Conservation (phyloP, 2,888 invertebrate species). For the Zootermopsis nevadensis region DNA sequence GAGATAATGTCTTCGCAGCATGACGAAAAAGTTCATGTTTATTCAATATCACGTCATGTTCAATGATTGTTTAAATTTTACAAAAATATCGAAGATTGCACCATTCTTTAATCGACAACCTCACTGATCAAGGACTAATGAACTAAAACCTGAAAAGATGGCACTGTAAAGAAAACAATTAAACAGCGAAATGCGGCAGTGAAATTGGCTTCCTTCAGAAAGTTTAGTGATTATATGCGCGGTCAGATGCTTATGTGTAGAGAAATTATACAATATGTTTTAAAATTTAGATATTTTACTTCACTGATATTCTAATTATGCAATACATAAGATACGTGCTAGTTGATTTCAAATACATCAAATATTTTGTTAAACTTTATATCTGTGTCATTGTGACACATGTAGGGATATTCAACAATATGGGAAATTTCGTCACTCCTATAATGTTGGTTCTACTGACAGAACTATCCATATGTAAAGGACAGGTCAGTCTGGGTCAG, state of each 20-base stretch:
- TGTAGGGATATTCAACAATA: too few species aligned
- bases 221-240: background rate
- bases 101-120: constrained; percentile 48
- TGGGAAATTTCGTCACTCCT: too few species aligned
- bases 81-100: constrained; percentile 38
- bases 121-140: constrained; percentile 51
- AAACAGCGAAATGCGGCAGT: constrained; percentile 40
- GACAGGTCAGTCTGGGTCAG: too few species aligned
- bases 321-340: background rate
- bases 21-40: constrained; percentile 28
- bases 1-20: constrained; percentile 34
- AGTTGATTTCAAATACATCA: background rate
- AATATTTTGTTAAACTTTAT: background rate
- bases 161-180: constrained; percentile 49
- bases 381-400: background rate
- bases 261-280: background rate
- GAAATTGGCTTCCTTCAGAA: background rate
- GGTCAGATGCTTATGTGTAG: background rate
- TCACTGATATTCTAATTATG: background rate
- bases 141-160: constrained; percentile 52
- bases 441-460: too few species aligned
- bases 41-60: constrained; percentile 36
- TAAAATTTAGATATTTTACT: background rate
- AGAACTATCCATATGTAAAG: too few species aligned
- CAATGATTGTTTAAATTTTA: constrained; percentile 3